Conservation (phyloP, 1,140 invertebrate genomes). For the Lepidostoma basale region DNA sequence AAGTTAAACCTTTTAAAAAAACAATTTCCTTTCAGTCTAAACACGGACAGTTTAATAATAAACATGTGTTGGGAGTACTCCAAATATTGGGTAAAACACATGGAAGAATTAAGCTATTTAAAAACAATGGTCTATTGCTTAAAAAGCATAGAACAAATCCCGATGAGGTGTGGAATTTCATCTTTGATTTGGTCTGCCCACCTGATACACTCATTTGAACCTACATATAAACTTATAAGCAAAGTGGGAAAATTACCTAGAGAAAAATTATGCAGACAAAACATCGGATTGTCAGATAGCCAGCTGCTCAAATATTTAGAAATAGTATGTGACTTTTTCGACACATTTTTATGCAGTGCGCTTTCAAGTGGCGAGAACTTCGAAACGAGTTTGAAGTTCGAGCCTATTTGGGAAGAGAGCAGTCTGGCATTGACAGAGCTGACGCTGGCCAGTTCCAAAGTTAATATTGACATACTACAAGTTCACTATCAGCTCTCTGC, state of each 20-base stretch:
- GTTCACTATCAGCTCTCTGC: conserved; percentile 79
- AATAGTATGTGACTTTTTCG: conserved; percentile 72
- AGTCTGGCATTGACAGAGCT: conserved; percentile 72
- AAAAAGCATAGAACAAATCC: conserved; percentile 64
- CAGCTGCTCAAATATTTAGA: conserved; percentile 73
- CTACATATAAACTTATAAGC: conserved; percentile 78
- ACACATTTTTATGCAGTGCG: conserved; percentile 74
- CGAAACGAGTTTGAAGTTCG: conserved; percentile 64
- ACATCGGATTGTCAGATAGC: conserved; percentile 74
- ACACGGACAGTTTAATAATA: conserved; percentile 75
- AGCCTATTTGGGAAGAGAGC: conserved; percentile 73
- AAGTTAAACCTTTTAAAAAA: conserved; percentile 67
- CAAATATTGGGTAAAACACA: conserved; percentile 82
- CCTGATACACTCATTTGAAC: conserved; percentile 76
- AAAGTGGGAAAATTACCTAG: conserved; percentile 88
- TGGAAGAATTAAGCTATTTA: conserved; percentile 69
- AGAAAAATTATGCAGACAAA: conserved; percentile 77
- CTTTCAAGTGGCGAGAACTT: conserved; percentile 53
- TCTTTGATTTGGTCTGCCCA: conserved; percentile 88
- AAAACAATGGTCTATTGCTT: conserved; percentile 69
- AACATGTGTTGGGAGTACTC: conserved; percentile 92
- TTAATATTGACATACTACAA: conserved; percentile 77
- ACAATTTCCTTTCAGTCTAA: conserved; percentile 86
- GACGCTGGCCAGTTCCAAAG: conserved; percentile 74
- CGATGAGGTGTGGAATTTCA: conserved; percentile 76